Evolutionary conservation across 2,797 vertebrate genomes (phyloP), one percentile per base, ranked within the genome.

Genomic region (Coregonus suidteri): DNA sequence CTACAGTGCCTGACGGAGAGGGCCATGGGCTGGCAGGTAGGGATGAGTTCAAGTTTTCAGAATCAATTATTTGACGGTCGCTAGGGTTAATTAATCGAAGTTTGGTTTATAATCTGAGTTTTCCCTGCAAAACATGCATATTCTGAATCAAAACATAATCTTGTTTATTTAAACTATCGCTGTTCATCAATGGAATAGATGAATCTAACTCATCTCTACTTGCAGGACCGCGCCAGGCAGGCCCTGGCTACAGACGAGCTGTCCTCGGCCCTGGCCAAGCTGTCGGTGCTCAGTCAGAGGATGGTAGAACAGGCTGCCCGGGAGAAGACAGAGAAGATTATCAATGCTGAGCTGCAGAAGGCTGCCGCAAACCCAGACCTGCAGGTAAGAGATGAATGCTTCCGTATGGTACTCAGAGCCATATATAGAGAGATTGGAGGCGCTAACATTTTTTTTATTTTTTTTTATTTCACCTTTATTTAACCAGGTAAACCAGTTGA

Each of bases 231-330:
- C n/a, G 98, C 98, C 0, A 96, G 98, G 18, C 98, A 98, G 88
- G 92, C 98, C 6, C 89, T 99, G 75, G 98, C 98, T 82, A 99
- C 98, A 0, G 96, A 98, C 0, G 98, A 99, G 87, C 90, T 99
- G 35, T 99, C 98, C 0, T 99, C 98, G 0, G 98, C 98, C 0
- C 86, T 99, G 87, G 98, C 98, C 56, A 99, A 99, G 89, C 94
- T 99, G 11, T 99, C 98, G 0, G 97, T 99, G 73, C 94, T 99
- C 79, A 99, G 97, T 82, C 98, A 99, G 91, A 94, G 98, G 0
- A 99, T 99, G 98, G 97, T 99, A 85, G 98, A 99, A 88, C 98
- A 99, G 87, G 98, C 98, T 0, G 98, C 98, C 0, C 92, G 98
- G 0, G 98, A 99, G 88, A 99, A 99, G 88, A 99, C 98, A 0